Evolutionary conservation across 2,797 vertebrate species (phyloP).

Genomic region (Mycteria americana): DNA sequence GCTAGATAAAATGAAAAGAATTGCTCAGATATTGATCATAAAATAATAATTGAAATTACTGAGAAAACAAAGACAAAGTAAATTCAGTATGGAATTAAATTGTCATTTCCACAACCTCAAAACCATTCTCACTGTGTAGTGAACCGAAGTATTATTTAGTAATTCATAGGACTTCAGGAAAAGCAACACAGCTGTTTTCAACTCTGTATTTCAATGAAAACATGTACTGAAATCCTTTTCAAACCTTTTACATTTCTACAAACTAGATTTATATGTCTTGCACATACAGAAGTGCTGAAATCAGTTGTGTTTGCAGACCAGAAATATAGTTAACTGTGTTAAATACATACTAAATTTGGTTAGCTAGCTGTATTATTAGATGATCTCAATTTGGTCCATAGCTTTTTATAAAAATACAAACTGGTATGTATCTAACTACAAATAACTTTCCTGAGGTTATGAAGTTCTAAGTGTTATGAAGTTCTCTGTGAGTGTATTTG

Average conservation of each 20-base stretch:
- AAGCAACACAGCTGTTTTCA: neutral
- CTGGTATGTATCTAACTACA: neutral
- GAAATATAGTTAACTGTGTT: neutral
- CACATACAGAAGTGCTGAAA: neutral
- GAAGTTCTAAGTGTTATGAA: neutral
- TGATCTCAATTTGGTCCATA: neutral
- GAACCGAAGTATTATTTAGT: neutral
- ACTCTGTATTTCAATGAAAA: neutral
- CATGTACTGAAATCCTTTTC: neutral
- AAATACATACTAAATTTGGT: neutral
- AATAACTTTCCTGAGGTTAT: neutral
- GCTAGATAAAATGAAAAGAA: neutral
- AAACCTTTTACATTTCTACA: neutral
- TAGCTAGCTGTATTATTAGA: neutral
- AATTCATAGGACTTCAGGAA: neutral
- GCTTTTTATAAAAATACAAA: neutral
- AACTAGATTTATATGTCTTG: conserved; percentile 11
- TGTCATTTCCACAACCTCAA: neutral
- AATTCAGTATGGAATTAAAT: neutral
- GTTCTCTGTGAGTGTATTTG: neutral
- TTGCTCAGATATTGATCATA: neutral
- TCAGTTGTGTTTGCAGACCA: neutral
- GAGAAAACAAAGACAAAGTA: neutral
- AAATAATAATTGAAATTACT: neutral
- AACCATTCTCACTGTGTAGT: neutral